A percentile compares a stretch with the other conserved stretches of the same genome.
These are phyloP conservation scores for Zophobas atratus DNA, from an alignment of 1,140 invertebrate genomes.

Conservation along the genomic window DNA sequence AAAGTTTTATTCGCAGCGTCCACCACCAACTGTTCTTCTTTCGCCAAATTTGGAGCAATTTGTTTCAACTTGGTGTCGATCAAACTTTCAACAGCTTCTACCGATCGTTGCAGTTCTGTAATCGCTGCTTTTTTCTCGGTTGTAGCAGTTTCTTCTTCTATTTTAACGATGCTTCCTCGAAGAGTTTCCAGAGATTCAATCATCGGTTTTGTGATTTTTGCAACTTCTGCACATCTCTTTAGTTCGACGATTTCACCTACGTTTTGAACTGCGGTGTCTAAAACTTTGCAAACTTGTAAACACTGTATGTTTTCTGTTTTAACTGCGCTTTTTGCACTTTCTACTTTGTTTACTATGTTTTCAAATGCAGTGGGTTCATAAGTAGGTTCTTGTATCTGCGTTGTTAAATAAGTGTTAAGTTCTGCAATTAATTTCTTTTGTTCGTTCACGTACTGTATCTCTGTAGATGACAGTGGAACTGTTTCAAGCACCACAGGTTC, in stretches of 20 bases:
- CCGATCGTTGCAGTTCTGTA: constrained; percentile 71
- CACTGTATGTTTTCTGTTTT: neutral
- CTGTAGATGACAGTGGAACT: neutral
- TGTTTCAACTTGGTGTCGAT: constrained; percentile 13
- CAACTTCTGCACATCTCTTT: constrained; percentile 14
- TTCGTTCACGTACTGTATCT: neutral
- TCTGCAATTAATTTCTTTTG: constrained; percentile 14
- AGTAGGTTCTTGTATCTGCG: constrained; percentile 2
- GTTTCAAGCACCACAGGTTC: constrained; percentile 3
- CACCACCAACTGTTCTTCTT: constrained; percentile 57
- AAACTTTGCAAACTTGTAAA: constrained; percentile 15
- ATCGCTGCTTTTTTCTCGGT: constrained; percentile 64
- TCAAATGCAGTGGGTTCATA: constrained; percentile 2
- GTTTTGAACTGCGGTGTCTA: constrained; percentile 8
- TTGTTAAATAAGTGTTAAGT: neutral
- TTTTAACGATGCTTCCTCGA: constrained; percentile 60
- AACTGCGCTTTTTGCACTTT: neutral
- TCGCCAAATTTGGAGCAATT: constrained; percentile 47
- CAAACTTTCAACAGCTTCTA: constrained; percentile 67
- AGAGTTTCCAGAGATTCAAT: constrained; percentile 52
- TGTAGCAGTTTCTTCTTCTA: constrained; percentile 58
- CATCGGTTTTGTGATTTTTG: constrained; percentile 36
- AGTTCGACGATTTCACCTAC: constrained; percentile 25
- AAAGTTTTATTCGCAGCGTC: constrained; percentile 58
- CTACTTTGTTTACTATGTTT: constrained; percentile 3